Percentiles rank a stretch among this genome's conserved stretches.
Evolutionary conservation across 2,113 vertebrate species (phyloP).

Genomic region (Callorhinus ursinus): DNA sequence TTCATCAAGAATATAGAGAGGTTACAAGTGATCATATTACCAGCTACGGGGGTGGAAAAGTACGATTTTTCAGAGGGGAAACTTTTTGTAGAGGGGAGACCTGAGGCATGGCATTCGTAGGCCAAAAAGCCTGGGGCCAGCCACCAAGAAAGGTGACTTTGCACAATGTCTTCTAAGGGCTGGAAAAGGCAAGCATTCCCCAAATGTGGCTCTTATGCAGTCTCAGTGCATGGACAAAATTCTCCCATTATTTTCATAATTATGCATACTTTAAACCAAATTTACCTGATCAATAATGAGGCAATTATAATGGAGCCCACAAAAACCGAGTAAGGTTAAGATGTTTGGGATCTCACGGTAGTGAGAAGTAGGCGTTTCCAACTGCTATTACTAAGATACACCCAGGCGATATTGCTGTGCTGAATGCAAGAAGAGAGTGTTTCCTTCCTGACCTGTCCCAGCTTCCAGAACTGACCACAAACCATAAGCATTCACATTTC

Average conservation of each 20-base stretch:
- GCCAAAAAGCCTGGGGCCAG: background rate
- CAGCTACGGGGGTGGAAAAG: background rate
- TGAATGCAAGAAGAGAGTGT: background rate
- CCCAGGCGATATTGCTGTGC: fast-evolving
- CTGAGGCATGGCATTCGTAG: background rate
- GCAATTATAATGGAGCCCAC: background rate
- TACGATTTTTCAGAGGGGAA: background rate
- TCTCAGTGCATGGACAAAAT: background rate
- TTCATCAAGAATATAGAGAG: background rate
- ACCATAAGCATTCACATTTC: background rate
- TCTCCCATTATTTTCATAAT: background rate
- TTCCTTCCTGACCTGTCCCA: background rate
- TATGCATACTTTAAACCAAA: background rate
- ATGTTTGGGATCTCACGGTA: background rate
- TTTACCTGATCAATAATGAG: background rate
- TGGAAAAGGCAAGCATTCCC: background rate
- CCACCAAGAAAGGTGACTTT: background rate
- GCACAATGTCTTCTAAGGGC: background rate
- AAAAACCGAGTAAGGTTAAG: background rate
- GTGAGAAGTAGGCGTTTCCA: background rate
- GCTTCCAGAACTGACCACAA: conserved; percentile 4
- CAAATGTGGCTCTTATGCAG: background rate
- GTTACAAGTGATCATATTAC: background rate
- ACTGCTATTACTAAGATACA: background rate
- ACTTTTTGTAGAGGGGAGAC: background rate